Evolutionary conservation across 2,113 vertebrate genomes (phyloP), one percentile per base, ranked within the genome.

Genomic region (Dissostichus mawsoni): DNA sequence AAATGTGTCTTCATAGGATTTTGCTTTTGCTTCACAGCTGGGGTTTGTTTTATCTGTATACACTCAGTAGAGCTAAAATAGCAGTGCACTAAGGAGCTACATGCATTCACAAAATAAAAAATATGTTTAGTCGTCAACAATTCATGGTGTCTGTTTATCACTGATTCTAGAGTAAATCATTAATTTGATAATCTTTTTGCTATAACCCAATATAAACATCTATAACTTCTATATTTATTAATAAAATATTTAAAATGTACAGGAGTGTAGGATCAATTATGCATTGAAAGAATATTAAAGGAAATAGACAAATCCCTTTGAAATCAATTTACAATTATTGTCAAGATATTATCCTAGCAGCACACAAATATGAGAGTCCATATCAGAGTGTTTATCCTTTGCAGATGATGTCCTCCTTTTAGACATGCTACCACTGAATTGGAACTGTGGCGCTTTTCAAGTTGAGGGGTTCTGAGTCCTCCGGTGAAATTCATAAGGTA

Each of bases 391-490:
- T 69, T 78, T 59, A 70, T 87, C 71, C 76, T 83, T 79, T 83
- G 57, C 33, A 84, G 73, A 90, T 88, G 73, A 90, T 88, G 83
- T 89, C 73, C 83, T 92, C 85, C 88, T 90, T 92, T 92, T 91
- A 92, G 74, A 93, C 85, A 92, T 80, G 86, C 92, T 89, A 93
- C 87, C 89, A 90, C 88, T 80, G 36, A 72, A 55, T 76, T 76
- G 76, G 0, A 71, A 29, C 41, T 56, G 52, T 50, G 61, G 4
- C 52, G 10, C 68, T 53, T 33, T 3, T 29, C 16, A 78, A 53
- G 20, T 80, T 53, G 56, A 86, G 62, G 13, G 9, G 74, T 73
- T 77, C 70, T 3, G 51, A 20, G 72, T 86, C 87, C 73, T 80
- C 71, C 77, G 57, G 23, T 81, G 25, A 68, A 45, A 62, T 65